Evolutionary conservation across 1,140 invertebrate genomes (phyloP).

Genomic region (Nixonia krombeini): DNA sequence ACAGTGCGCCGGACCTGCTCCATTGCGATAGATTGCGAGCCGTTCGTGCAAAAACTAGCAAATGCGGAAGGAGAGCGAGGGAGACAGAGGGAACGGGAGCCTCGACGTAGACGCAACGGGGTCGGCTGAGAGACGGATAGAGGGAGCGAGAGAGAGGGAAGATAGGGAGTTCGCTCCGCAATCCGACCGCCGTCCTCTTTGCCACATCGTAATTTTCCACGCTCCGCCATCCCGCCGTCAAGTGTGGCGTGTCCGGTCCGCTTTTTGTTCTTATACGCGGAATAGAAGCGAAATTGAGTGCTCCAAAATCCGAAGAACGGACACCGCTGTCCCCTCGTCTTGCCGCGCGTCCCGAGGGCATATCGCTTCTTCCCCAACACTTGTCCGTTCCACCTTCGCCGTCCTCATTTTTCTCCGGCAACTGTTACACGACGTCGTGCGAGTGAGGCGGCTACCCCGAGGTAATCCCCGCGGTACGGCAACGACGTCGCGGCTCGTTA

Average conservation of each 20-base stretch:
- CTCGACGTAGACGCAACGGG: no score
- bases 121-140: no score
- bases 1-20: constrained; percentile 22
- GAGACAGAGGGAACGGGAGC: constrained; percentile 11
- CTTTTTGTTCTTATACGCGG: constrained; percentile 35
- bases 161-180: constrained; percentile 17
- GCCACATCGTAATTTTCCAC: constrained; percentile 34
- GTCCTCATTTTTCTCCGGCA: constrained; percentile 24
- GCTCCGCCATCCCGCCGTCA: constrained; percentile 7
- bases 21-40: constrained; percentile 31
- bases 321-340: constrained; percentile 20
- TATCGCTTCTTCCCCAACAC: constrained; percentile 33
- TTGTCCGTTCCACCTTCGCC: constrained; percentile 23
- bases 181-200: constrained; percentile 20
- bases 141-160: no score
- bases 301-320: constrained; percentile 29
- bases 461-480: background rate
- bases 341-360: constrained; percentile 21
- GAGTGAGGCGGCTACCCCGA: background rate
- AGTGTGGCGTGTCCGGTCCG: constrained; percentile 15
- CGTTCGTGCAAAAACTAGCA: constrained; percentile 43
- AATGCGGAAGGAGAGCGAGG: constrained; percentile 19
- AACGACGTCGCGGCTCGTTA: no score
- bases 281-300: constrained; percentile 41
- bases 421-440: background rate